These are phyloP conservation scores for Patella ulyssiponensis DNA, from an alignment of 2,888 invertebrate species.

Conservation along the genomic window DNA sequence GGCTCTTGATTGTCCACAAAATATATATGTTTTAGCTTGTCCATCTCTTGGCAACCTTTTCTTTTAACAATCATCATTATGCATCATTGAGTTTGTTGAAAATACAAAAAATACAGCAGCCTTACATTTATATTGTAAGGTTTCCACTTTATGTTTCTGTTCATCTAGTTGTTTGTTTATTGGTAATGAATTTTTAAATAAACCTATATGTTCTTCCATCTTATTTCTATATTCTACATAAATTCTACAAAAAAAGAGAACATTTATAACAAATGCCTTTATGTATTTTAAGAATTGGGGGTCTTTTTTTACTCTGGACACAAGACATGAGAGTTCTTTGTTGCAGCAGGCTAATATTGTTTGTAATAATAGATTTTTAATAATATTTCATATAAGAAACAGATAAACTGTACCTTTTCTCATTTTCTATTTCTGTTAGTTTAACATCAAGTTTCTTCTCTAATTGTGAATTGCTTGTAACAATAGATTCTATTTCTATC, in stretches of 20 bases:
- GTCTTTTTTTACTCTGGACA: no score
- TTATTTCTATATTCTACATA: slow-evolving; percentile 24
- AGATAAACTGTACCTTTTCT: background rate
- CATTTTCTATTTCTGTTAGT: background rate
- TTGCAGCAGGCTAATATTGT: no score
- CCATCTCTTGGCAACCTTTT: no score
- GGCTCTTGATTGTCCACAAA: no score
- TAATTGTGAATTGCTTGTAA: background rate
- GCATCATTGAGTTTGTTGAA: no score
- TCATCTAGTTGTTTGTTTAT: slow-evolving; percentile 19
- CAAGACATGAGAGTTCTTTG: no score
- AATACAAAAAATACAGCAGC: no score
- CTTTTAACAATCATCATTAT: no score
- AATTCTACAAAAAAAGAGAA: slow-evolving; percentile 20
- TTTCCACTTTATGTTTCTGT: slow-evolving; percentile 7
- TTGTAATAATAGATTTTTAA: no score
- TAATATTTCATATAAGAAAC: no score
- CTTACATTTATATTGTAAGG: slow-evolving; percentile 24
- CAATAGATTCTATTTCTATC: background rate
- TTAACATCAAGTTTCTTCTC: background rate
- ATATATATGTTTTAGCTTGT: no score
- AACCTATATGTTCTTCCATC: slow-evolving; percentile 21
- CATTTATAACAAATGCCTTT: background rate
- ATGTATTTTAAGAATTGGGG: no score
- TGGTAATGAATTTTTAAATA: slow-evolving; percentile 22